Evolutionary conservation across 2,113 vertebrate genomes (phyloP).

Genomic region (Prietella phreatophila): DNA sequence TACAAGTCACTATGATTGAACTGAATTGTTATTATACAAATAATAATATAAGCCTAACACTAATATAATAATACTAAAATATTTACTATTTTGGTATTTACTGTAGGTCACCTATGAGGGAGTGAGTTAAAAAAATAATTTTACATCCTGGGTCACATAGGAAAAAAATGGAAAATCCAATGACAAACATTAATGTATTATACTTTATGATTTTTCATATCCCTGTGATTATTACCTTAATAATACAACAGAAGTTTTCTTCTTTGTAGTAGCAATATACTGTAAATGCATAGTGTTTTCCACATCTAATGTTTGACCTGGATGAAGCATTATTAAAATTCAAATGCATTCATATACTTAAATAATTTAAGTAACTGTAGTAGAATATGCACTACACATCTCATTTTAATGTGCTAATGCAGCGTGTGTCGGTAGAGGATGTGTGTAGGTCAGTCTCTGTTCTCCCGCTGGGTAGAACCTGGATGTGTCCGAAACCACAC

Average conservation of each 20-base stretch:
- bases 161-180: not conserved
- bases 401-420: not conserved
- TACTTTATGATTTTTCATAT: not conserved
- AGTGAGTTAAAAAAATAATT: not conserved
- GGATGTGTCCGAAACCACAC: constrained; percentile 27
- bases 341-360: not conserved
- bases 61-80: not conserved
- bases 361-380: not conserved
- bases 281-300: not conserved
- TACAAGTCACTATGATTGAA: not conserved
- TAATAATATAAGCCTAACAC: not conserved
- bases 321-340: not conserved
- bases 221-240: not conserved
- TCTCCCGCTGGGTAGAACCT: constrained; percentile 16
- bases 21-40: not conserved
- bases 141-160: not conserved
- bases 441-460: constrained; percentile 12
- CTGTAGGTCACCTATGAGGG: not conserved
- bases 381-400: not conserved
- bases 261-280: not conserved
- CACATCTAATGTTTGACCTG: not conserved
- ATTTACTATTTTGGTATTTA: too few species aligned
- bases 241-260: not conserved
- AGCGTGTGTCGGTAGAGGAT: constrained; percentile 1
- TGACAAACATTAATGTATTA: not conserved